phyloP scores from a whole-genome alignment of 2,888 invertebrate species.

The Smittia sp. region DNA sequence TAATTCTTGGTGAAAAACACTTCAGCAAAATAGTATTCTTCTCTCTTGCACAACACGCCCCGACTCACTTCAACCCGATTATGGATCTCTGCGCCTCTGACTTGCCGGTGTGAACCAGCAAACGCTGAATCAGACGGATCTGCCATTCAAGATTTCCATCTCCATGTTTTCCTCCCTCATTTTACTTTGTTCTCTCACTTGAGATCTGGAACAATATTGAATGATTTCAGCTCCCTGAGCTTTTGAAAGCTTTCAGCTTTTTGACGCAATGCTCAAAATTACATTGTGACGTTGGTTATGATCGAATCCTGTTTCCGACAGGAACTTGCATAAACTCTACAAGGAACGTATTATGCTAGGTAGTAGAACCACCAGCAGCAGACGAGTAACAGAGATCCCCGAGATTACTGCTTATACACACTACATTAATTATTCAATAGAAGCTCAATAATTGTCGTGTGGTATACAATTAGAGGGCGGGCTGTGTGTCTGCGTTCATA shows the following conservation, averaged over 20 bases:
- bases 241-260: neutral
- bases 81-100: slow-evolving; percentile 2
- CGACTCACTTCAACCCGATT: slow-evolving; percentile 9
- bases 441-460: slow-evolving; percentile 39
- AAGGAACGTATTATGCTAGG: no score
- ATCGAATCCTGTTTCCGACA: no score
- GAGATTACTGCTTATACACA: slow-evolving; percentile 28
- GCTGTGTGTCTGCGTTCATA: neutral
- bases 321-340: no score
- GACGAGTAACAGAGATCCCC: slow-evolving; percentile 5
- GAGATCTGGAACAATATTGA: no score
- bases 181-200: neutral
- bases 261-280: no score
- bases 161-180: neutral
- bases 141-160: slow-evolving; percentile 17
- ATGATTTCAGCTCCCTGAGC: no score
- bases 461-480: slow-evolving; percentile 28
- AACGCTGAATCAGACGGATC: slow-evolving; percentile 5
- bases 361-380: neutral
- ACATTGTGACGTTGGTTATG: no score
- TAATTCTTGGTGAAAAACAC: neutral
- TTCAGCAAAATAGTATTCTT: neutral
- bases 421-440: slow-evolving; percentile 41
- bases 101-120: neutral
- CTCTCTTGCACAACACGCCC: neutral